Evolutionary conservation across 37 sponge, comb jelly and placozoan species (phyloP).

Genomic region (Cladorhizidae sp.): DNA sequence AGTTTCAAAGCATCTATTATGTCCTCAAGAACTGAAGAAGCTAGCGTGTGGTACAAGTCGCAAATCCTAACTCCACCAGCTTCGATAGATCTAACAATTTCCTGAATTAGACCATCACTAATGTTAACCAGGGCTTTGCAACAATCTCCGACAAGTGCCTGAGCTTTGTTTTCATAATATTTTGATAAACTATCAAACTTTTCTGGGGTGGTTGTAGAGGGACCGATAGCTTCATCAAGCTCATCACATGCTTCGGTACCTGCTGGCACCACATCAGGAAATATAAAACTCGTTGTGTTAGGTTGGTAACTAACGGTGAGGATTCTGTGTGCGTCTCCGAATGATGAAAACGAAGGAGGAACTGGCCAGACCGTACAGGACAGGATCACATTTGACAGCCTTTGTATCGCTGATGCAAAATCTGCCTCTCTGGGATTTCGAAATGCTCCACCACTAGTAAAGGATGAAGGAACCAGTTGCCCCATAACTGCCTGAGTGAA

Average conservation of each 20-base stretch:
- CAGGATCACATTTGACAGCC: background rate
- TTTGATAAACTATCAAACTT: background rate
- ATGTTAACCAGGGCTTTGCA: background rate
- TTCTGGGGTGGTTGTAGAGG: background rate
- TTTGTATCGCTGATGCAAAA: too few relatives aligned
- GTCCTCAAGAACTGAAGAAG: background rate
- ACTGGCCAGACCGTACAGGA: constrained; percentile 28
- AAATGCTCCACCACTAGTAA: background rate
- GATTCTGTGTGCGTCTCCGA: background rate
- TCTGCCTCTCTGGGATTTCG: background rate
- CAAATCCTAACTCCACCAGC: background rate
- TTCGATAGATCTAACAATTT: too few relatives aligned
- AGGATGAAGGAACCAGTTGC: constrained; percentile 3
- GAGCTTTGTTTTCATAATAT: background rate
- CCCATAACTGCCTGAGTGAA: constrained; percentile 44
- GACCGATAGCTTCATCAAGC: background rate
- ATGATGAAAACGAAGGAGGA: constrained; percentile 17
- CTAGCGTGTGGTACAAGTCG: background rate
- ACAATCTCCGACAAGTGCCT: background rate
- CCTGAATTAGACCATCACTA: background rate
- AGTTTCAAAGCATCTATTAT: constrained; percentile 7
- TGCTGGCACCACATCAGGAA: constrained; percentile 2
- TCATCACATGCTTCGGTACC: background rate
- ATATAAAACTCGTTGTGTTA: constrained; percentile 11
- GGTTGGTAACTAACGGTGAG: constrained; percentile 33